Evolutionary conservation across 2,797 vertebrate species (phyloP).

Genomic region (Cirrhinus mrigala): DNA sequence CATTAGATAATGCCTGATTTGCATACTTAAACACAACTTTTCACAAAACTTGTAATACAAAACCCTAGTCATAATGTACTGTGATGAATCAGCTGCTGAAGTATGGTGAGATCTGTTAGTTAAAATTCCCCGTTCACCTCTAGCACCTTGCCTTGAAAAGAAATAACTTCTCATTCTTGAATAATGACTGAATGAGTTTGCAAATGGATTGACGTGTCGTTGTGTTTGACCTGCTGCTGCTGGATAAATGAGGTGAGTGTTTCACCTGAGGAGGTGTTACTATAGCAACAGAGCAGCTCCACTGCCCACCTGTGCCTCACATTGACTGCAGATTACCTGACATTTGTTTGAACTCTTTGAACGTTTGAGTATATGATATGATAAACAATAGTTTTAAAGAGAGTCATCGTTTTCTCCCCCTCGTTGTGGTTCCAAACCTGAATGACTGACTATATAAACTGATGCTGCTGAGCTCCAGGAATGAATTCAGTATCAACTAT

Average conservation of each 20-base stretch:
- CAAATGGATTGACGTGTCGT: neutral
- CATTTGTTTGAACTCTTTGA: neutral
- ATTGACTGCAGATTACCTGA: neutral
- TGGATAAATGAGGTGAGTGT: neutral
- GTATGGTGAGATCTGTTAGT: too few species aligned
- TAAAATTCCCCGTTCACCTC: neutral
- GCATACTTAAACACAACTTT: neutral
- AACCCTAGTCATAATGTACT: neutral
- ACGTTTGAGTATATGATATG: neutral
- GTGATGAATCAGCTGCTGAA: neutral
- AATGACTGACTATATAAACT: neutral
- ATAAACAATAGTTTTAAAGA: neutral
- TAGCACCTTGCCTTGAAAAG: neutral
- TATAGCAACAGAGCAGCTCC: neutral
- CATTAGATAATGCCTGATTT: neutral
- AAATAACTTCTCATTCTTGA: neutral
- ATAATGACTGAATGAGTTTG: neutral
- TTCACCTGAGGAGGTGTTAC: conserved; percentile 5
- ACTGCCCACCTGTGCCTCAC: conserved; percentile 2
- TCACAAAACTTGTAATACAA: neutral
- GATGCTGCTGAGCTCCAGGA: neutral
- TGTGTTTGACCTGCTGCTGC: neutral
- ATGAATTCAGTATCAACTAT: neutral
- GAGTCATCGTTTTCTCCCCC: neutral
- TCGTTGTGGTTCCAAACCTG: neutral